Evolutionary conservation across 1,140 invertebrate genomes (phyloP).

Genomic region (Telenomus remus): DNA sequence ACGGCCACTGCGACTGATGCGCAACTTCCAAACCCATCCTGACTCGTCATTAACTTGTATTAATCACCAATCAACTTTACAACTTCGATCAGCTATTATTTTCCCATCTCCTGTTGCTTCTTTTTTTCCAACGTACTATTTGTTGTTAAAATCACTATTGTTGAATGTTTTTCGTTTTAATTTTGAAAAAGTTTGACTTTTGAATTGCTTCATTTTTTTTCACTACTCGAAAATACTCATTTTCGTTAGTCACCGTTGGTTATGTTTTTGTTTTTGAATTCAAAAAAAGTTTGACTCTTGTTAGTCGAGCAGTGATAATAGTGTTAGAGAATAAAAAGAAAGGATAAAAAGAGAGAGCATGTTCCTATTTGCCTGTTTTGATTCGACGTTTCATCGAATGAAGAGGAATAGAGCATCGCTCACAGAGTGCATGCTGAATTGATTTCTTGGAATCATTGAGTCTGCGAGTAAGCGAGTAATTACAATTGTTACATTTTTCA

Average conservation of each 20-base stretch:
- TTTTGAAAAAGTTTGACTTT: too few relatives aligned
- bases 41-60: constrained; percentile 34
- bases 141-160: too few relatives aligned
- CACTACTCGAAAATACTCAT: too few relatives aligned
- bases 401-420: constrained; percentile 31
- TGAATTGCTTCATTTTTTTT: too few relatives aligned
- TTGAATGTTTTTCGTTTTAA: too few relatives aligned
- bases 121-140: background rate
- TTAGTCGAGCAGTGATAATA: too few relatives aligned
- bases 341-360: too few relatives aligned
- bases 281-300: too few relatives aligned
- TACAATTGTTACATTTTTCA: constrained; percentile 52
- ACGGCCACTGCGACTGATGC: constrained; percentile 34
- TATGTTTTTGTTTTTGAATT: too few relatives aligned
- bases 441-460: constrained; percentile 48
- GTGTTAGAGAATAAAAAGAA: too few relatives aligned
- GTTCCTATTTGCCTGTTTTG: background rate
- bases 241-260: too few relatives aligned
- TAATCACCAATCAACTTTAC: constrained; percentile 30
- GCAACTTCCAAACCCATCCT: constrained; percentile 19
- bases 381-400: constrained; percentile 15
- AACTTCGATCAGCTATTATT: background rate
- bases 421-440: constrained; percentile 46
- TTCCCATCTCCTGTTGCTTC: too few relatives aligned
- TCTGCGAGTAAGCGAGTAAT: constrained; percentile 24